phyloP scores from a whole-genome alignment of 2,113 vertebrate genomes.

The Bettongia penicillata region DNA sequence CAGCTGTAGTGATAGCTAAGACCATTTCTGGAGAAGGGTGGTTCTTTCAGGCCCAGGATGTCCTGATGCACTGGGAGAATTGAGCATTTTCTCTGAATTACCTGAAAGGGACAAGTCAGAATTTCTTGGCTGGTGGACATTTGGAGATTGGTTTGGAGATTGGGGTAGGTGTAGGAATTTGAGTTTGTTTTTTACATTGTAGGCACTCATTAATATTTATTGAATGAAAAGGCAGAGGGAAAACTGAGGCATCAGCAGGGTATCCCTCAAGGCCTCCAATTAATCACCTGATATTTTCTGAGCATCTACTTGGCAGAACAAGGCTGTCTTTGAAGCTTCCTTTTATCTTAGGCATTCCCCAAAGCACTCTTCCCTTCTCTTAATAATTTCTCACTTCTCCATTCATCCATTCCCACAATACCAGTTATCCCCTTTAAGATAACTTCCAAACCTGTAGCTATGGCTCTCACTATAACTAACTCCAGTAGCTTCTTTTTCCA shows the following conservation, averaged over 20 bases:
- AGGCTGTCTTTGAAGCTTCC: neutral
- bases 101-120: neutral
- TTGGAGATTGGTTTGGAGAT: neutral
- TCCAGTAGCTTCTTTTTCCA: neutral
- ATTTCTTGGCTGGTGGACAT: neutral
- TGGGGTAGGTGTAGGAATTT: constrained; percentile 47
- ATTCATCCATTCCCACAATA: neutral
- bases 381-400: neutral
- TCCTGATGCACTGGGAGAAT: neutral
- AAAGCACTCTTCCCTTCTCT: neutral
- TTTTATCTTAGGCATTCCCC: neutral
- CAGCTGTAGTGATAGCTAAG: neutral
- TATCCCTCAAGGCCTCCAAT: constrained; percentile 29
- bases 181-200: neutral
- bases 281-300: constrained; percentile 47
- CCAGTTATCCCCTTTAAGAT: neutral
- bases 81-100: neutral
- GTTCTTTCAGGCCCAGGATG: constrained; percentile 31
- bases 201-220: constrained; percentile 31
- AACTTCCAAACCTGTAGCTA: neutral
- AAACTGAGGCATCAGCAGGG: constrained; percentile 33
- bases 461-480: neutral
- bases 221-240: constrained; percentile 1
- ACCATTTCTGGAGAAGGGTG: neutral
- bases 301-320: neutral